Evolutionary conservation across 2,797 vertebrate species (phyloP).

Genomic region (Buphagus erythrorhynchus): DNA sequence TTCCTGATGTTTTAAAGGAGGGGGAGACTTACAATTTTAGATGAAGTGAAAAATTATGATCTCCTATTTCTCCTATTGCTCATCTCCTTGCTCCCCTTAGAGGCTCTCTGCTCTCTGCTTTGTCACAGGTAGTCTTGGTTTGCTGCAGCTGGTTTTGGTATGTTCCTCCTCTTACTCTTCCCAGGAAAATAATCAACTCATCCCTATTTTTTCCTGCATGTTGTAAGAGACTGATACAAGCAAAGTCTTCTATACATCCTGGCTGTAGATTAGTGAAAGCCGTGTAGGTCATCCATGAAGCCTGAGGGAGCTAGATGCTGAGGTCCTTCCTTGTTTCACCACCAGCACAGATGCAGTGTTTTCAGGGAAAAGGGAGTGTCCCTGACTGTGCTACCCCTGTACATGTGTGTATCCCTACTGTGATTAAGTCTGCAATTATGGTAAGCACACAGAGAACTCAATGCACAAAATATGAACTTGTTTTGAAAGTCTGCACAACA

Average conservation of each 20-base stretch:
- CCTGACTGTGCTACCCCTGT: background rate
- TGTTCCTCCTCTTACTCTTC: background rate
- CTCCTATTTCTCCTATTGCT: background rate
- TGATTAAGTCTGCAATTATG: conserved; percentile 23
- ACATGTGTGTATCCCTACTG: background rate
- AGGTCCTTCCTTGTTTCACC: background rate
- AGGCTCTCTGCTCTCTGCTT: background rate
- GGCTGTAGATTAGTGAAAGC: background rate
- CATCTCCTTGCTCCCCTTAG: background rate
- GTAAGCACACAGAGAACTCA: conserved; percentile 8
- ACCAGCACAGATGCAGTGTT: background rate
- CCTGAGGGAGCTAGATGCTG: background rate
- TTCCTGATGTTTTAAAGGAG: background rate
- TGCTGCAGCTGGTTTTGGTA: background rate
- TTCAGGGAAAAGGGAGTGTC: background rate
- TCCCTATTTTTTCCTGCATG: background rate
- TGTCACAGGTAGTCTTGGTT: background rate
- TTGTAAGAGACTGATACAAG: background rate
- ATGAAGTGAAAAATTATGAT: background rate
- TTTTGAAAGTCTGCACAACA: conserved; percentile 45
- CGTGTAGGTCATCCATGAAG: background rate
- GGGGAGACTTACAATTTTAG: background rate
- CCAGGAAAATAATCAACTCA: background rate
- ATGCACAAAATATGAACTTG: background rate
- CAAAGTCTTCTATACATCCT: background rate